Conservation (phyloP, 2,797 vertebrate genomes). For the Chrosomus eos region DNA sequence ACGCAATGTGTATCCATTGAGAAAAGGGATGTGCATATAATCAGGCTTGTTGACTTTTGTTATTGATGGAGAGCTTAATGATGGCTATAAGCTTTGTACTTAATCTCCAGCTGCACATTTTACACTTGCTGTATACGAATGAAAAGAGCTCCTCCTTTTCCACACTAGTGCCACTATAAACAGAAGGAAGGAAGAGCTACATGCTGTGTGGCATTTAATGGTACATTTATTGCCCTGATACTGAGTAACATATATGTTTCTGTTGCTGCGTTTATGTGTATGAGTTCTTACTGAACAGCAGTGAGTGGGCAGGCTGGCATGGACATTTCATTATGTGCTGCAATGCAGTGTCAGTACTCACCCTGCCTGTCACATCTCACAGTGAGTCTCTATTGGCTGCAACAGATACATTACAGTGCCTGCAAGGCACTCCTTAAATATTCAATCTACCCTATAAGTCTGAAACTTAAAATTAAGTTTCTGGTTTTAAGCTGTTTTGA, state of each 20-base stretch:
- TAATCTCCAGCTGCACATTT: slow-evolving; percentile 19
- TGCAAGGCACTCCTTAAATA: slow-evolving; percentile 12
- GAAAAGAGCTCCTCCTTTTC: background rate
- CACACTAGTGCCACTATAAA: slow-evolving; percentile 19
- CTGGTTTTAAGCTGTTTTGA: too few relatives aligned
- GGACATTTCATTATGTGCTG: slow-evolving; percentile 63
- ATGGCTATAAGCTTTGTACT: slow-evolving; percentile 13
- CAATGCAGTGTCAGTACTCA: slow-evolving; percentile 70
- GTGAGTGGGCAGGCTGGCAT: slow-evolving; percentile 57
- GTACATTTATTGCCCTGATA: slow-evolving; percentile 52
- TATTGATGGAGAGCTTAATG: slow-evolving; percentile 18
- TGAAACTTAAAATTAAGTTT: background rate
- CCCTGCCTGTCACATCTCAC: slow-evolving; percentile 61
- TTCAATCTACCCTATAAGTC: background rate
- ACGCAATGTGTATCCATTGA: background rate
- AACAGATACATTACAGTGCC: slow-evolving; percentile 28
- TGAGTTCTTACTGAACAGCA: slow-evolving; percentile 47
- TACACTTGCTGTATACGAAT: background rate
- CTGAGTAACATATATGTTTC: slow-evolving; percentile 29
- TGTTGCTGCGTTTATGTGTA: slow-evolving; percentile 19
- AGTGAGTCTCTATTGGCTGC: slow-evolving; percentile 12
- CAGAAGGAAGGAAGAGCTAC: background rate
- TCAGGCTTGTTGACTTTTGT: slow-evolving; percentile 17
- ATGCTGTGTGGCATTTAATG: slow-evolving; percentile 61
- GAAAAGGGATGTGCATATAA: background rate